phyloP scores from a whole-genome alignment of 2,113 vertebrate species.

The Dicrurus megarhynchus region DNA sequence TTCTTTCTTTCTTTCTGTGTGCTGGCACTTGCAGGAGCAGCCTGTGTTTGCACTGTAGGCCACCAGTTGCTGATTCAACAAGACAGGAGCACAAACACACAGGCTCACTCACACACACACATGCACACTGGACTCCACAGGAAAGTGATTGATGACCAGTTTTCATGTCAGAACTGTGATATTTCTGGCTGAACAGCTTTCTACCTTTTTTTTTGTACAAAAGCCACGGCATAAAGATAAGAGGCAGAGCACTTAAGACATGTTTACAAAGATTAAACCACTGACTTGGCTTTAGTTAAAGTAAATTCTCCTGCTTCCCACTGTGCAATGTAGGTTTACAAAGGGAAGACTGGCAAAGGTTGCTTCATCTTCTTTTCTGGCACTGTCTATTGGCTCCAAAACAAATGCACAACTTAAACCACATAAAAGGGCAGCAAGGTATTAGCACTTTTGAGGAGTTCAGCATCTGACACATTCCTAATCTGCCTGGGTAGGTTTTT shows the following conservation, averaged over 20 bases:
- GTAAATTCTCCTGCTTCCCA: conserved; percentile 53
- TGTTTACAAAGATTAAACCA: conserved; percentile 67
- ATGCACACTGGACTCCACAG: not conserved
- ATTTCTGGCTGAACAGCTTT: conserved; percentile 36
- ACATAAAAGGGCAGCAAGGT: conserved; percentile 53
- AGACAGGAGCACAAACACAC: not conserved
- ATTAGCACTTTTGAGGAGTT: conserved; percentile 53
- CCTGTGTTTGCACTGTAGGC: not conserved
- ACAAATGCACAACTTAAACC: conserved; percentile 45
- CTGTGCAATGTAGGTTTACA: conserved; percentile 44
- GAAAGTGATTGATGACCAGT: conserved; percentile 39
- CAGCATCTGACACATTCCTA: conserved; percentile 44
- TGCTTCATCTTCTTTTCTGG: conserved; percentile 40
- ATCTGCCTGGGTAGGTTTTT: conserved; percentile 39
- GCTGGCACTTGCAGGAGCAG: not conserved
- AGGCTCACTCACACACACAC: not conserved
- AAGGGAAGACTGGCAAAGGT: conserved; percentile 47
- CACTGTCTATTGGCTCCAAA: conserved; percentile 21
- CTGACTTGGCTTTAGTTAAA: conserved; percentile 66
- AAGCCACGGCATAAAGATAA: conserved; percentile 63
- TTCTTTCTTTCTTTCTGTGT: not conserved
- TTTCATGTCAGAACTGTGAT: conserved; percentile 24
- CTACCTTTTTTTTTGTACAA: conserved; percentile 35
- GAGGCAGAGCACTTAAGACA: conserved; percentile 57
- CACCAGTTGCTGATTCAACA: not conserved